A percentile compares a stretch with the other conserved stretches of the same genome.
phyloP scores from a whole-genome alignment of 2,113 vertebrate genomes.

The Stegastes partitus region DNA sequence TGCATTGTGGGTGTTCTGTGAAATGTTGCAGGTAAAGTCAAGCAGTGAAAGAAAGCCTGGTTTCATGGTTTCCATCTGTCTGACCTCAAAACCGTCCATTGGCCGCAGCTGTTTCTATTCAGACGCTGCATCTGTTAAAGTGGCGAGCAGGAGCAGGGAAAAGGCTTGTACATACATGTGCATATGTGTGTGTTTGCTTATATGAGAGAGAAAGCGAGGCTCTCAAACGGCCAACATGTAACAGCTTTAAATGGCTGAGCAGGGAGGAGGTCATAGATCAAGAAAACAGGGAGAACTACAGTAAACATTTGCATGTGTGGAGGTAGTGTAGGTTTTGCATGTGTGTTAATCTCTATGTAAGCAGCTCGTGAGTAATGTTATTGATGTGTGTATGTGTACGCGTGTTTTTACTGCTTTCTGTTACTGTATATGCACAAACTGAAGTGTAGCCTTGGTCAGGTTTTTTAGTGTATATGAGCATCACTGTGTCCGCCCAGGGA shows the following conservation, averaged over 20 bases:
- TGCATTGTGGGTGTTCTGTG: slow-evolving; percentile 66
- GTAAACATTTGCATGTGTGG: neutral
- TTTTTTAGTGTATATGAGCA: neutral
- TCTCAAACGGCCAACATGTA: slow-evolving; percentile 29
- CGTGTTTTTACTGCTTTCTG: neutral
- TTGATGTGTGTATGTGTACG: neutral
- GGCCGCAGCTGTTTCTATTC: slow-evolving; percentile 56
- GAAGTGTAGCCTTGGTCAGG: neutral
- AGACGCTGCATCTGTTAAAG: slow-evolving; percentile 33
- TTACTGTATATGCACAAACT: neutral
- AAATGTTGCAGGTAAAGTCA: slow-evolving; percentile 37
- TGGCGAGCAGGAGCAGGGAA: slow-evolving; percentile 2
- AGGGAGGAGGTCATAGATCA: slow-evolving; percentile 17
- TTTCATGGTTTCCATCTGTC: slow-evolving; percentile 55
- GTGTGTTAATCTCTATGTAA: neutral
- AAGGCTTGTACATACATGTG: slow-evolving; percentile 1
- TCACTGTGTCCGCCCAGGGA: neutral
- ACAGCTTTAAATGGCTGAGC: neutral
- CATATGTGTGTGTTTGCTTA: slow-evolving; percentile 1
- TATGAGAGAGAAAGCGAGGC: neutral
- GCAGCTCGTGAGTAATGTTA: neutral
- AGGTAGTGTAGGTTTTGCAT: neutral
- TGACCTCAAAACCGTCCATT: slow-evolving; percentile 48
- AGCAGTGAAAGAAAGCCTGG: slow-evolving; percentile 43
- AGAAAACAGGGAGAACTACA: neutral